phyloP scores from a whole-genome alignment of 2,888 invertebrate genomes.

The Catotricha subobsoleta region DNA sequence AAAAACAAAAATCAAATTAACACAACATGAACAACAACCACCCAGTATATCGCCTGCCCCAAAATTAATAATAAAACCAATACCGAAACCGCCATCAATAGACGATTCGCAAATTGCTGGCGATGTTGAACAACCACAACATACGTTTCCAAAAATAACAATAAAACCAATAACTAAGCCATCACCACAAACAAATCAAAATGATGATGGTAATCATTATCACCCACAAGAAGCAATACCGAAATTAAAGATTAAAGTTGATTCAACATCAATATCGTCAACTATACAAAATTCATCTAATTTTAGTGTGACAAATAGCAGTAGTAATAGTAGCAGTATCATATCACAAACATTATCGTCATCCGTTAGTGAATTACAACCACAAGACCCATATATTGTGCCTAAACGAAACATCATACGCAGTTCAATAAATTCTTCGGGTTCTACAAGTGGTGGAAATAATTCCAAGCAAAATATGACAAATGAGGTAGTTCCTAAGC shows the following conservation, averaged over 20 bases:
- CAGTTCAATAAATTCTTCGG: constrained; percentile 14
- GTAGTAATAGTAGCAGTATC: not conserved
- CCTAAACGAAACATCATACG: constrained; percentile 31
- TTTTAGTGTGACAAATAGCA: constrained; percentile 1
- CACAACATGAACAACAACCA: not conserved
- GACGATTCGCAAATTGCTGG: not conserved
- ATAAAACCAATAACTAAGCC: constrained; percentile 22
- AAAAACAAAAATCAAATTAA: constrained; percentile 11
- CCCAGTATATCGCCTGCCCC: not conserved
- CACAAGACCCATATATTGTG: constrained; percentile 16
- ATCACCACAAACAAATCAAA: too few species aligned
- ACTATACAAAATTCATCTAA: constrained; percentile 6
- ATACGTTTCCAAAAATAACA: constrained; percentile 17
- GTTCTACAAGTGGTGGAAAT: constrained; percentile 14
- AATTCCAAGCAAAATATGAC: not conserved
- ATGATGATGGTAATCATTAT: not conserved
- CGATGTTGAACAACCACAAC: not conserved
- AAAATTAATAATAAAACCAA: not conserved
- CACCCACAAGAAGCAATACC: constrained; percentile 13
- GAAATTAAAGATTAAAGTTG: constrained; percentile 16
- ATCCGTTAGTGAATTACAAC: not conserved
- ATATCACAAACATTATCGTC: constrained; percentile 4
- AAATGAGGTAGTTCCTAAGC: constrained; percentile 18
- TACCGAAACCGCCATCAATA: not conserved
- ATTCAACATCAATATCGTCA: constrained; percentile 6